Evolutionary conservation across 2,888 invertebrate species (phyloP).

Genomic region (Entomobrya proxima): DNA sequence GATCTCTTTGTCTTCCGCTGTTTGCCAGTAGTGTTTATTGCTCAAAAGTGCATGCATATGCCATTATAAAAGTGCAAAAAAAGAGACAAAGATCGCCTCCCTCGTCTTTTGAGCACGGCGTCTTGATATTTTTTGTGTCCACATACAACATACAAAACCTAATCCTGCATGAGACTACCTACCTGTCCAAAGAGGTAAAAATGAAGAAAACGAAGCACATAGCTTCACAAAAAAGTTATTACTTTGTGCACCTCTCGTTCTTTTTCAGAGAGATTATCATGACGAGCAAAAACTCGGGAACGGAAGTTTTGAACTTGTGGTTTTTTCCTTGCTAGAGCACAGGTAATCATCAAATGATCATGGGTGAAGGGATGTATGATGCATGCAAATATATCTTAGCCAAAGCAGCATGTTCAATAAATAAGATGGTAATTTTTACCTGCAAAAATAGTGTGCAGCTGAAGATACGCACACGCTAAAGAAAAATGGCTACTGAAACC

Average conservation of each 20-base stretch:
- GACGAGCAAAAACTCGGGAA: neutral
- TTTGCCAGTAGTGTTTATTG: neutral
- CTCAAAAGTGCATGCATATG: neutral
- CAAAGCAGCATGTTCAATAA: neutral
- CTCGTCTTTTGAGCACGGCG: neutral
- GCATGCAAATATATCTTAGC: conserved; percentile 18
- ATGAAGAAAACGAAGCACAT: neutral
- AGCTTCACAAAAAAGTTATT: too few relatives aligned
- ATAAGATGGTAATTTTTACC: neutral
- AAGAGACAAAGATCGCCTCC: conserved; percentile 1
- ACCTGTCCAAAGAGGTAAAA: neutral
- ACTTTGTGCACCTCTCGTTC: neutral
- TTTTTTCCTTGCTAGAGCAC: conserved; percentile 28
- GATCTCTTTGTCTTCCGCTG: conserved; percentile 34
- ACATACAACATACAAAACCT: neutral
- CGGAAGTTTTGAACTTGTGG: conserved; percentile 45
- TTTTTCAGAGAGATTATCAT: neutral
- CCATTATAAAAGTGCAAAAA: conserved; percentile 32
- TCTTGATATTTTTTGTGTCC: neutral
- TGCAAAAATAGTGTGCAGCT: neutral
- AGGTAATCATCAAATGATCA: conserved; percentile 17
- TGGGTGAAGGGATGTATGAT: conserved; percentile 27
- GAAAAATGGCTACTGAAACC: neutral
- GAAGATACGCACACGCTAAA: conserved; percentile 8
- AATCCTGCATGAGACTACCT: too few relatives aligned